These are phyloP conservation scores for Cynopterus sphinx DNA, from an alignment of 2,797 vertebrate genomes.

Conservation along the genomic window DNA sequence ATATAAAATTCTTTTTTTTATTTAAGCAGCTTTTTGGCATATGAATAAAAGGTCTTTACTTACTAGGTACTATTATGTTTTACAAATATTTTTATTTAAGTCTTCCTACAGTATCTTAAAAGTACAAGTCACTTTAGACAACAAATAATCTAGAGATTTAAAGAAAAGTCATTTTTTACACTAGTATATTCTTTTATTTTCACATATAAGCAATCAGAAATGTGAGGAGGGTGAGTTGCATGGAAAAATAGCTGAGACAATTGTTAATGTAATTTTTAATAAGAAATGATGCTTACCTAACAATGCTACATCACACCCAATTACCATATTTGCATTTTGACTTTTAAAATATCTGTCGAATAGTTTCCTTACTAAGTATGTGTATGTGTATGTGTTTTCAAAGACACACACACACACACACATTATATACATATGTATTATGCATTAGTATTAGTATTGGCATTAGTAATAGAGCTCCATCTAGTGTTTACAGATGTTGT, in stretches of 20 bases:
- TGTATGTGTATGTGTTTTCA: neutral
- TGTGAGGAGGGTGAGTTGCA: neutral
- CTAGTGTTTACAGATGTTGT: slow-evolving; percentile 70
- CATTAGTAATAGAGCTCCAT: slow-evolving; percentile 68
- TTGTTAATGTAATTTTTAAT: neutral
- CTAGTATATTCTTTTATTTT: neutral
- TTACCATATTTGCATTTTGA: neutral
- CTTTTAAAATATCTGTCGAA: neutral
- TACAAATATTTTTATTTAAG: neutral
- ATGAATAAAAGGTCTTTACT: neutral
- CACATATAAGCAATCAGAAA: neutral
- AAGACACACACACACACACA: neutral
- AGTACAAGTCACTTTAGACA: neutral
- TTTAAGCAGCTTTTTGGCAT: neutral
- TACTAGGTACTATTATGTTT: neutral
- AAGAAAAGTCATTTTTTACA: neutral
- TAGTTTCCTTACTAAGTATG: neutral
- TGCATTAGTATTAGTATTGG: neutral
- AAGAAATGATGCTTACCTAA: neutral
- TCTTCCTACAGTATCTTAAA: neutral
- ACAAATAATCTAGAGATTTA: neutral
- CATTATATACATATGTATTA: neutral
- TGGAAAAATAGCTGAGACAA: neutral
- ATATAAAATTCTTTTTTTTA: neutral
- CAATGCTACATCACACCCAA: neutral